Percentiles rank a stretch among this genome's conserved stretches.
phyloP scores from a whole-genome alignment of 2,797 vertebrate genomes.

The Coregonus sp. region DNA sequence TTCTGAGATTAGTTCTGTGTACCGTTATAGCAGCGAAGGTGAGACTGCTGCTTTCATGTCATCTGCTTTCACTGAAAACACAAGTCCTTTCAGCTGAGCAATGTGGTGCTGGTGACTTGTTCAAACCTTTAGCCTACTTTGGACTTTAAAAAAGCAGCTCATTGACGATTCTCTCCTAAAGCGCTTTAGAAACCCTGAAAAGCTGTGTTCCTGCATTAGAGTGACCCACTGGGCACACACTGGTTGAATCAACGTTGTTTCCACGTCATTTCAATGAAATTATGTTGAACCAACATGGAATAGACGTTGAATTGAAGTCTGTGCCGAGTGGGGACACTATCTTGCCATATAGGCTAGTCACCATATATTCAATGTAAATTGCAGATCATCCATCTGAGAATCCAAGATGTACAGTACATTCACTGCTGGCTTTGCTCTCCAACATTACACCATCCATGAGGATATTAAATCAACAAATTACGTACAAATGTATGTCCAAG shows the following conservation, averaged over 20 bases:
- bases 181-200: background rate
- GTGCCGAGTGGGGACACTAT: background rate
- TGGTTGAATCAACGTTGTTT: too few species aligned
- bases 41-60: slow-evolving; percentile 18
- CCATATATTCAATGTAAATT: background rate
- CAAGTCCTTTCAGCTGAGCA: background rate
- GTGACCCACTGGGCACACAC: too few species aligned
- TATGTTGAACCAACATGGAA: too few species aligned
- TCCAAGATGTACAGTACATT: background rate
- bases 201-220: background rate
- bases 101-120: slow-evolving; percentile 11
- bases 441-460: background rate
- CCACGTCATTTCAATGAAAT: too few species aligned
- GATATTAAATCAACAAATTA: background rate
- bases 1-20: slow-evolving; percentile 13
- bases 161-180: background rate
- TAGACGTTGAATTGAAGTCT: too few species aligned
- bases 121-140: slow-evolving; percentile 10
- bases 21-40: slow-evolving; percentile 29
- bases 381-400: background rate
- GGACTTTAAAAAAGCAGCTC: slow-evolving; percentile 10
- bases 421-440: background rate
- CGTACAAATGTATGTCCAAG: background rate
- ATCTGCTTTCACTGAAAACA: slow-evolving; percentile 37
- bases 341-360: background rate